Conservation (phyloP, 1,140 invertebrate genomes). For the Aphelenchoides besseyi region DNA sequence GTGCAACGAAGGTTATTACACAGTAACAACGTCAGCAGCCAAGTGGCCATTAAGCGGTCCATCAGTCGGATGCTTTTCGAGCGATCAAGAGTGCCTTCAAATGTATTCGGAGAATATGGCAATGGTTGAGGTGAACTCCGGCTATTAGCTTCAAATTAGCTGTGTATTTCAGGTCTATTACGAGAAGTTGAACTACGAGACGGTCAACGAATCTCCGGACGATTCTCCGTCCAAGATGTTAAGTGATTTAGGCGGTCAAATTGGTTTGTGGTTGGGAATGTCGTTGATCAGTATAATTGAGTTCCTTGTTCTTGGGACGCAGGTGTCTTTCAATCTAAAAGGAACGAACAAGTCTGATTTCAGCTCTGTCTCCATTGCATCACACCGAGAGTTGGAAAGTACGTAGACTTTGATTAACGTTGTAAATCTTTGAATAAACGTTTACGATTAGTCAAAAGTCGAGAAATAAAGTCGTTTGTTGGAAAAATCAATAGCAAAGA, state of each 20-base stretch:
- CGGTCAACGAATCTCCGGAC: constrained; percentile 11
- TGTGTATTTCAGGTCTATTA: constrained; percentile 17
- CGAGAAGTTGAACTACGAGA: constrained; percentile 30
- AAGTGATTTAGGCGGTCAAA: constrained; percentile 23
- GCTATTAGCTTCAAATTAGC: background rate
- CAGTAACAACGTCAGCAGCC: constrained; percentile 20
- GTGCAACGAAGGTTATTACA: constrained; percentile 19
- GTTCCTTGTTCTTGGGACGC: constrained; percentile 30
- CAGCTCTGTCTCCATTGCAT: background rate
- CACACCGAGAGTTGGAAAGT: constrained; percentile 6
- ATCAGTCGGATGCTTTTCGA: constrained; percentile 10
- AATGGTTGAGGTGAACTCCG: constrained; percentile 12
- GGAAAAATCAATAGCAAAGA: background rate
- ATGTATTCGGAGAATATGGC: background rate
- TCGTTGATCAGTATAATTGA: constrained; percentile 32
- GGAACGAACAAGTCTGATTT: background rate
- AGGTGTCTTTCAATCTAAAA: constrained; percentile 13
- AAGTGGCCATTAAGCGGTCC: background rate
- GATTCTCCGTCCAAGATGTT: constrained; percentile 6
- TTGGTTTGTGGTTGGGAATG: constrained; percentile 29
- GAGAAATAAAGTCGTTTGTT: background rate
- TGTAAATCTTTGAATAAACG: constrained; percentile 10
- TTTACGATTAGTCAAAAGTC: background rate
- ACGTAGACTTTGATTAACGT: background rate
- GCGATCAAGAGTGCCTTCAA: background rate